A percentile compares a stretch with the other conserved stretches of the same genome.
Conservation (phyloP, 1,140 invertebrate genomes). For the Sycophila sp. region DNA sequence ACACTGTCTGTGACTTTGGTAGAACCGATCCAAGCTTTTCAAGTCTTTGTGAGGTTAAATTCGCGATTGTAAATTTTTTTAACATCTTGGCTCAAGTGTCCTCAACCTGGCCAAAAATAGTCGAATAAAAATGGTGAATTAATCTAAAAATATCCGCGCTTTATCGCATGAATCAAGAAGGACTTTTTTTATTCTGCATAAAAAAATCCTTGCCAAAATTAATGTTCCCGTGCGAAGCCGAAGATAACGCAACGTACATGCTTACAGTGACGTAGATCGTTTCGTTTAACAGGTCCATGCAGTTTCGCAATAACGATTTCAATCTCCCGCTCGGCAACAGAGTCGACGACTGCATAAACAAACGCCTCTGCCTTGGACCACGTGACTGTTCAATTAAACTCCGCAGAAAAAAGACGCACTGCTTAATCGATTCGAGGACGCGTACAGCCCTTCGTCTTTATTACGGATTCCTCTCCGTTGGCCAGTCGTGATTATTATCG, state of each 20-base stretch:
- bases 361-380: neutral
- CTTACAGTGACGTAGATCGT: neutral
- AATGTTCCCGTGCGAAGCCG: too few species aligned
- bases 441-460: conserved; percentile 4
- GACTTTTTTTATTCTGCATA: too few species aligned
- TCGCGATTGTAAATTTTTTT: too few species aligned
- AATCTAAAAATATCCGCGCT: too few species aligned
- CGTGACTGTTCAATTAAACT: conserved; percentile 4
- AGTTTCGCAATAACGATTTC: conserved; percentile 6
- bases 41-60: too few species aligned
- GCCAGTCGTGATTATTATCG: neutral
- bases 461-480: neutral
- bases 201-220: too few species aligned
- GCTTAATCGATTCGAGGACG: conserved; percentile 12
- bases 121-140: too few species aligned
- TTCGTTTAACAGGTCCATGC: neutral
- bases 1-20: too few species aligned
- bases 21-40: too few species aligned
- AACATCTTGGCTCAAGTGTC: too few species aligned
- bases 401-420: neutral
- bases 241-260: neutral
- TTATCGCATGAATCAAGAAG: too few species aligned
- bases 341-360: neutral
- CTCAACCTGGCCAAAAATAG: too few species aligned
- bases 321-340: neutral